Evolutionary conservation across 1,140 invertebrate species (phyloP).

Genomic region (Drosophila navojoa): DNA sequence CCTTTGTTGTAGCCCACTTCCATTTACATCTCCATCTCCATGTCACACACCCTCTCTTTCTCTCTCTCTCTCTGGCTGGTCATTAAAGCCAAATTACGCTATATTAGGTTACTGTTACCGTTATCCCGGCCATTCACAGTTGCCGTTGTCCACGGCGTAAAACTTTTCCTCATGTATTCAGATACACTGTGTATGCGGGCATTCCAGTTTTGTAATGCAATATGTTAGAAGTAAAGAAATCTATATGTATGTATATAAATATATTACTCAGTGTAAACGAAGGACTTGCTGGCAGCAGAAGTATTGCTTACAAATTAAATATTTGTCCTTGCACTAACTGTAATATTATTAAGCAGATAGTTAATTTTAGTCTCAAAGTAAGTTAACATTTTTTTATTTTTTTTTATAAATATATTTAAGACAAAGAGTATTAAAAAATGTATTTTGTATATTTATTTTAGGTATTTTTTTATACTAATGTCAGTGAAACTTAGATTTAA

Average conservation of each 20-base stretch:
- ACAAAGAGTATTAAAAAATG: too few species aligned
- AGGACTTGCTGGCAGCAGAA: too few species aligned
- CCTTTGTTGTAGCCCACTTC: slow-evolving; percentile 17
- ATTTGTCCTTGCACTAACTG: too few species aligned
- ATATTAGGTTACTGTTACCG: slow-evolving; percentile 65
- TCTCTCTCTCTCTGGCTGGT: slow-evolving; percentile 33
- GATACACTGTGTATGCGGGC: background rate
- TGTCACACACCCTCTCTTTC: background rate
- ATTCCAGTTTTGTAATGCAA: background rate
- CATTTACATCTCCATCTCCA: background rate
- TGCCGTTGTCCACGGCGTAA: slow-evolving; percentile 1
- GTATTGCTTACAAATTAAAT: too few species aligned
- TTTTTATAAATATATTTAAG: too few species aligned
- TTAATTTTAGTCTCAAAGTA: too few species aligned
- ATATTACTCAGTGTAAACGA: too few species aligned
- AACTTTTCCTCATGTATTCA: slow-evolving; percentile 1
- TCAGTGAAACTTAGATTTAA: too few species aligned
- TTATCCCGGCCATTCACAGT: slow-evolving; percentile 1
- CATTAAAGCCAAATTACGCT: slow-evolving; percentile 72
- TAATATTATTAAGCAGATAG: background rate
- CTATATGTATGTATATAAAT: background rate
- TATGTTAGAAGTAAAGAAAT: background rate
- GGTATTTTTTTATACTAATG: too few species aligned
- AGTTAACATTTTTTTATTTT: too few species aligned
- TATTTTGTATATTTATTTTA: too few species aligned